Conservation (phyloP, 2,797 vertebrate genomes). For the Chiropotes sagulatus region DNA sequence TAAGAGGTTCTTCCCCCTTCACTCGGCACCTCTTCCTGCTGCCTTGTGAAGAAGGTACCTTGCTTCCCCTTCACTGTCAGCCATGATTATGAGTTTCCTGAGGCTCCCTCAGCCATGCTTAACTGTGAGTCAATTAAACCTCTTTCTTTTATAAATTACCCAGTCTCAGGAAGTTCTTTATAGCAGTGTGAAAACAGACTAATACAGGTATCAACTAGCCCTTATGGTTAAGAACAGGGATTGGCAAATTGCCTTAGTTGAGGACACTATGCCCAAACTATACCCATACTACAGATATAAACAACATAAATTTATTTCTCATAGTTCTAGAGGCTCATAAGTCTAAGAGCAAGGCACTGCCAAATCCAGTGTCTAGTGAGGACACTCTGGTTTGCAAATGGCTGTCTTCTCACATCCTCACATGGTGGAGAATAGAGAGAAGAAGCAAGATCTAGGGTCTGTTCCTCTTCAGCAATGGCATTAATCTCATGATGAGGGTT, state of each 20-base stretch:
- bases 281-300: neutral
- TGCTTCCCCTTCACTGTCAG: neutral
- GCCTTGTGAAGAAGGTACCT: neutral
- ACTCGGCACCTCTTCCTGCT: neutral
- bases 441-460: neutral
- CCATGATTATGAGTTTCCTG: neutral
- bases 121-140: neutral
- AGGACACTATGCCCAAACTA: neutral
- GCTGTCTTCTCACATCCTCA: neutral
- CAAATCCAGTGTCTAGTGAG: neutral
- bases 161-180: neutral
- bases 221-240: neutral
- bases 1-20: neutral
- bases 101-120: neutral
- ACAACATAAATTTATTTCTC: neutral
- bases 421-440: neutral
- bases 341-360: neutral
- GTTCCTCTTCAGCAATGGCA: neutral
- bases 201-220: neutral
- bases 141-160: neutral
- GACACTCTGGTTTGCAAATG: neutral
- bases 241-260: neutral
- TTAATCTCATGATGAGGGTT: neutral
- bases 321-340: neutral
- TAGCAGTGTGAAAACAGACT: neutral